These are phyloP conservation scores for Sthenelais limicola DNA, from an alignment of 2,888 invertebrate genomes.

Conservation along the genomic window DNA sequence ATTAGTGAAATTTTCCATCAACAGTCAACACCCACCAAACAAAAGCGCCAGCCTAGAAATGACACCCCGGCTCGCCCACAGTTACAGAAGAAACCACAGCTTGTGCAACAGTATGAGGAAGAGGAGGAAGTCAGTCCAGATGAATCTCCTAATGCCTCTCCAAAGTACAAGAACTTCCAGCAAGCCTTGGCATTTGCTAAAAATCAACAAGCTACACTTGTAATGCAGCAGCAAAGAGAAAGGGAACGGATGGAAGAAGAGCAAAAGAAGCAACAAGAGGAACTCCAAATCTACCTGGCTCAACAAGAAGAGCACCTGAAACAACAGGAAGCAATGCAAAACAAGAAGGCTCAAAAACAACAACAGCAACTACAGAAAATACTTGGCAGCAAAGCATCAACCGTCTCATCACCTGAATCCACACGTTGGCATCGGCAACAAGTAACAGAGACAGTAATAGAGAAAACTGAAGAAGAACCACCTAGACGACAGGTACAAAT, in stretches of 20 bases:
- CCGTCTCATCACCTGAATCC: conserved; percentile 30
- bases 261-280: conserved; percentile 2
- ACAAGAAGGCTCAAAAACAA: conserved; percentile 1
- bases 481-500: background rate
- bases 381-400: background rate
- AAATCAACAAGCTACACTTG: background rate
- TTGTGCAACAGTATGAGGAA: background rate
- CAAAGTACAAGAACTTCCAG: conserved; percentile 41
- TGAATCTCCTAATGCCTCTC: conserved; percentile 44
- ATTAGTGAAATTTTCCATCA: conserved; percentile 23
- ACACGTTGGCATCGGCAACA: conserved; percentile 25
- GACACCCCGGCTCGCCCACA: conserved; percentile 18
- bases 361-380: conserved; percentile 11
- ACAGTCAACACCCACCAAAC: conserved; percentile 20
- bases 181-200: conserved; percentile 44
- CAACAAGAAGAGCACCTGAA: conserved; percentile 36
- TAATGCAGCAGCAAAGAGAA: conserved; percentile 9
- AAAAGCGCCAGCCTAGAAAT: conserved; percentile 29
- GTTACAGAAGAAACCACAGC: background rate
- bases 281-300: background rate
- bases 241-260: conserved; percentile 7
- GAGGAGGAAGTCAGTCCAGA: conserved; percentile 42
- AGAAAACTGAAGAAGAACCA: background rate
- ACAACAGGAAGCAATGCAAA: conserved; percentile 21
- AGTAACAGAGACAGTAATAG: conserved; percentile 10